Evolutionary conservation across 2,888 invertebrate genomes (phyloP), one percentile per base, ranked within the genome.

Genomic region (Eupithecia vulgata): DNA sequence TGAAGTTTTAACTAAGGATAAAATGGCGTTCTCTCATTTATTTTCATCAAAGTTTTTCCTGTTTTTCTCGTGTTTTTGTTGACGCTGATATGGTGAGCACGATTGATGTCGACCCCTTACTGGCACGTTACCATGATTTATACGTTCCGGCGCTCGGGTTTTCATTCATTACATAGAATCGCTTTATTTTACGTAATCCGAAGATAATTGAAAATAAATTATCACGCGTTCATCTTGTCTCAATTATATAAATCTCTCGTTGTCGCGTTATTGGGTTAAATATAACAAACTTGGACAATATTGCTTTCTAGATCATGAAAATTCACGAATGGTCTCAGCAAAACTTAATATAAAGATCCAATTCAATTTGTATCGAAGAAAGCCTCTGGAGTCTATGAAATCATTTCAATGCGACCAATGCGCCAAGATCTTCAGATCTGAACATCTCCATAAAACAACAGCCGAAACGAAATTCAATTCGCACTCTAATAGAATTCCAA

Each of bases 81-180:
- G 83, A 81, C 82, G 83, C 81, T 84, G 82, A 84, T 84, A 84
- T 84, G 84, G 84, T 87, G 84, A 81, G 87, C 89, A 90, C 89
- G 90, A 89, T 84, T 86, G 85, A 84, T 85, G 89, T 87, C 86
- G 88, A 83, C 83, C 84, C 87, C 86, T 84, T 81, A 81, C 87
- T 83, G 84, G 87, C 87, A 89, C 87, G 90, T 67, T 72, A 75
- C 88, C 81, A 87, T 91, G 91, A 92, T 92, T 91, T 90, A 91
- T 92, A 75, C 79, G 76, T 75, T 70, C 70, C 72, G 61, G 57
- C 70, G 71, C 71, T 67, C 68, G 70, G 42, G 65, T 57, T 68
- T 69, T 61, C 37, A 66, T 73, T 73, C 61, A 70, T 68, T 73
- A 71, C 40, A 67, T 66, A 48, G 48, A 76, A 68, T 64, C 45